Evolutionary conservation across 2,113 vertebrate species (phyloP).

Genomic region (Mohoua ochrocephala): DNA sequence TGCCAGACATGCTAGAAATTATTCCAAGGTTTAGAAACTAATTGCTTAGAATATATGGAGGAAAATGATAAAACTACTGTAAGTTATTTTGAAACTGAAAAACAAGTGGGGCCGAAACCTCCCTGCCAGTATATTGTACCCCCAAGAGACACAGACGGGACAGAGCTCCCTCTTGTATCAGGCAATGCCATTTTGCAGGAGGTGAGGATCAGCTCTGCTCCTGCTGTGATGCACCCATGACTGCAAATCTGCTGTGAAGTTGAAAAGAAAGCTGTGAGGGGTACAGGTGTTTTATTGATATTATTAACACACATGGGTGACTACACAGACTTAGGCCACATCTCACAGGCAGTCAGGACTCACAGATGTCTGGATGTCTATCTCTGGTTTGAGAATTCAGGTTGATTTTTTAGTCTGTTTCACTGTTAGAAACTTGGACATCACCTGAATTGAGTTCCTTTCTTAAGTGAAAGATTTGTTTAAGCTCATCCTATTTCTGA

Average conservation of each 20-base stretch:
- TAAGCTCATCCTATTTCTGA: not conserved
- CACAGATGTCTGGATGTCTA: not conserved
- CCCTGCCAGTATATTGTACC: fast-evolving
- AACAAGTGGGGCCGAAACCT: fast-evolving
- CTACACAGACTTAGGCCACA: not conserved
- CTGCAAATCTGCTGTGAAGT: not conserved
- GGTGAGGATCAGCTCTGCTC: not conserved
- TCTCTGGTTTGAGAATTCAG: not conserved
- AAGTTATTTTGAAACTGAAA: not conserved
- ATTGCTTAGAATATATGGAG: not conserved
- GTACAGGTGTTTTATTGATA: not conserved
- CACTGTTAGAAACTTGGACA: not conserved
- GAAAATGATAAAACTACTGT: not conserved
- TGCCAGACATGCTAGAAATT: not conserved
- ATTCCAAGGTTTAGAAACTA: not conserved
- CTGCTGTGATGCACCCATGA: fast-evolving
- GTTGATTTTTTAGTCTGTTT: not conserved
- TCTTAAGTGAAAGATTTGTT: not conserved
- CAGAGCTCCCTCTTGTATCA: not conserved
- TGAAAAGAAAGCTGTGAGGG: not conserved
- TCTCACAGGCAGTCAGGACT: not conserved
- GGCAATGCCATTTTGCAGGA: not conserved
- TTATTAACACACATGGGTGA: too few species aligned
- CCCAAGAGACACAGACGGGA: not conserved
- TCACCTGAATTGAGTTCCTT: not conserved